Conservation (phyloP, 1,140 invertebrate species). For the Heliconius melpomene region DNA sequence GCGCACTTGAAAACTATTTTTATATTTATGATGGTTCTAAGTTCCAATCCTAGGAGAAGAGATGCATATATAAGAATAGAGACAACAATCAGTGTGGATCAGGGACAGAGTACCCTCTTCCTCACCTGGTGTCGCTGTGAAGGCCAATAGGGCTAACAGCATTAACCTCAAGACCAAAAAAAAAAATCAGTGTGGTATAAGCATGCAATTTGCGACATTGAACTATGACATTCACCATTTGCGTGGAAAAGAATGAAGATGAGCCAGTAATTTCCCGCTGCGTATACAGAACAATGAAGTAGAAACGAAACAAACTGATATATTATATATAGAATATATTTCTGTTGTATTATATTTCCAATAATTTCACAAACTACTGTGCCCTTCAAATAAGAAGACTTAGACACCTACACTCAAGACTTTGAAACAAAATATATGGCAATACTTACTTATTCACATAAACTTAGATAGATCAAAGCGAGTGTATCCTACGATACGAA, state of each 20-base stretch:
- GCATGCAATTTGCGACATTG: no score
- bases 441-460: constrained; percentile 4
- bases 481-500: background rate
- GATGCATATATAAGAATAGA: no score
- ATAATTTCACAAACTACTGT: constrained; percentile 2
- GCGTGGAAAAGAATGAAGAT: background rate
- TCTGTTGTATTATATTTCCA: background rate
- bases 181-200: no score
- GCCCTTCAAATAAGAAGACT: background rate
- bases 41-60: background rate
- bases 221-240: no score
- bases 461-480: constrained; percentile 10
- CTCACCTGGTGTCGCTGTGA: no score
- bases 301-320: background rate
- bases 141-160: no score
- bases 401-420: background rate
- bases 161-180: no score
- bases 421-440: constrained; percentile 10
- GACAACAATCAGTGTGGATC: no score
- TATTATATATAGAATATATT: background rate
- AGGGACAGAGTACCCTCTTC: no score
- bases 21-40: no score
- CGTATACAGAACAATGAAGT: background rate
- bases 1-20: no score
- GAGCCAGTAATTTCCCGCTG: background rate